These are phyloP conservation scores for Teleogryllus occipitalis DNA, from an alignment of 1,140 invertebrate species.

Conservation along the genomic window DNA sequence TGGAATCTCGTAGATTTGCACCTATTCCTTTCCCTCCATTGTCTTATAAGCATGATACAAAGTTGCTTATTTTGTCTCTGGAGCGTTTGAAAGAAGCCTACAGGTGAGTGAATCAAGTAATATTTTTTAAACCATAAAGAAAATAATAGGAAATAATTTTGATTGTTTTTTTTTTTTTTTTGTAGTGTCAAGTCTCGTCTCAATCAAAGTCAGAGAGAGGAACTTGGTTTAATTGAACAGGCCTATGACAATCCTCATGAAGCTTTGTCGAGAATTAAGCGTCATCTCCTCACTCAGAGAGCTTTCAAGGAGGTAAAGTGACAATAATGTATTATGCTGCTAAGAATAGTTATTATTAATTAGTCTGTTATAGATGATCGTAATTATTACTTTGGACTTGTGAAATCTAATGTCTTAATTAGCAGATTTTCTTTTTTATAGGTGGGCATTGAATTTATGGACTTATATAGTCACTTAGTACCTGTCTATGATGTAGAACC, in stretches of 20 bases:
- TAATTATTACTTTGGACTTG: no score
- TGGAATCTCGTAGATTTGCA: constrained; percentile 94
- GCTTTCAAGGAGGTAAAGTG: constrained; percentile 86
- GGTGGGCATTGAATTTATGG: constrained; percentile 99
- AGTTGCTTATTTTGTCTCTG: constrained; percentile 90
- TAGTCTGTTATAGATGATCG: no score
- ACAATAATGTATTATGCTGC: no score
- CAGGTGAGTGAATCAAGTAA: constrained; percentile 35
- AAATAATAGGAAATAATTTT: neutral
- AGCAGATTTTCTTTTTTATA: constrained; percentile 30
- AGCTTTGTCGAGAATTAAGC: constrained; percentile 96
- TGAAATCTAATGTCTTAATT: no score
- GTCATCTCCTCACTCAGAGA: constrained; percentile 95
- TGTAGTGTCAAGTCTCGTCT: constrained; percentile 91
- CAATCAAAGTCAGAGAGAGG: constrained; percentile 98
- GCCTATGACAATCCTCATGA: constrained; percentile 99
- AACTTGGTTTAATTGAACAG: constrained; percentile 96
- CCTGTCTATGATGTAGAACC: constrained; percentile 99
- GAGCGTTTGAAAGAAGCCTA: constrained; percentile 98
- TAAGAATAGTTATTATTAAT: no score
- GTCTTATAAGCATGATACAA: constrained; percentile 99
- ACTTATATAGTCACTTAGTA: constrained; percentile 96
- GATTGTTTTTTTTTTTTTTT: constrained; percentile 18
- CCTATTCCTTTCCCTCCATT: constrained; percentile 98
- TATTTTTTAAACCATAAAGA: neutral